phyloP scores from a whole-genome alignment of 2,888 invertebrate genomes.

The Pseudococcus viburni region DNA sequence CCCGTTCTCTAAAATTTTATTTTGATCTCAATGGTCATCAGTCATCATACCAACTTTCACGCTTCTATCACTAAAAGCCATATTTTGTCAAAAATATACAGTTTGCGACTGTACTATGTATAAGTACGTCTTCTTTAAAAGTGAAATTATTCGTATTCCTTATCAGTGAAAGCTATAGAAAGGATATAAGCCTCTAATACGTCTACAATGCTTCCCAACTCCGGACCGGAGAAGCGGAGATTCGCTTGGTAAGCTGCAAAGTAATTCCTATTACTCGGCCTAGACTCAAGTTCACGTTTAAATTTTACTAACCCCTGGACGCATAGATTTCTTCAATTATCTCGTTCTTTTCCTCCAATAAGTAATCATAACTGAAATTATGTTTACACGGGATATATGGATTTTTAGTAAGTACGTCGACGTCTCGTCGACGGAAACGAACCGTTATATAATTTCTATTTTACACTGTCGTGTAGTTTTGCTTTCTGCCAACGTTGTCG shows the following conservation, averaged over 20 bases:
- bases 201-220: background rate
- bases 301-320: background rate
- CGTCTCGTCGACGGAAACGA: background rate
- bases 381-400: constrained; percentile 55
- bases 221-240: background rate
- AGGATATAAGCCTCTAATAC: constrained; percentile 55
- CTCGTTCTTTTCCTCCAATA: constrained; percentile 43
- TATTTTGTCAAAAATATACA: no score
- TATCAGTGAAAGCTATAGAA: constrained; percentile 49
- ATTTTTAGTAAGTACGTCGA: constrained; percentile 5
- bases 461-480: constrained; percentile 17
- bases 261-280: background rate
- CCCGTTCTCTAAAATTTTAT: no score
- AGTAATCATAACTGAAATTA: constrained; percentile 53
- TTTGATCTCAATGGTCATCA: no score
- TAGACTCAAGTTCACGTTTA: background rate
- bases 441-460: constrained; percentile 48
- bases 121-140: constrained; percentile 7
- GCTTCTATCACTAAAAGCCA: no score
- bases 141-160: constrained; percentile 44
- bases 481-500: background rate
- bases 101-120: no score
- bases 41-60: no score
- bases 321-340: constrained; percentile 46
- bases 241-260: background rate